Evolutionary conservation across 2,888 invertebrate species (phyloP).

Genomic region (Hydraecia micacea): DNA sequence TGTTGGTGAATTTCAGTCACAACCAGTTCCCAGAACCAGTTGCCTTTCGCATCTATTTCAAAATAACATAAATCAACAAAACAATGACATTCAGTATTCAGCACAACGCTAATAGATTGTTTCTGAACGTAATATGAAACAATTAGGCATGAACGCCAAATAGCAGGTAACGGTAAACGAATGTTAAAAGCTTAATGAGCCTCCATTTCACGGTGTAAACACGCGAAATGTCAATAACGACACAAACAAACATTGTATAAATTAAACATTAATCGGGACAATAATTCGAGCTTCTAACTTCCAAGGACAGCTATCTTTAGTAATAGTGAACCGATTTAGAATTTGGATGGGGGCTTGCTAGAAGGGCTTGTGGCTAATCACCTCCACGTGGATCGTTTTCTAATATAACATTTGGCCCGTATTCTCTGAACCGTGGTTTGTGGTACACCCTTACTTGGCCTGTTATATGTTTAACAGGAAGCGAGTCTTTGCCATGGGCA

Average conservation of each 20-base stretch:
- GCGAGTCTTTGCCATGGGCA: not conserved
- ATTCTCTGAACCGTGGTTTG: not conserved
- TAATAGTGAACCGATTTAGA: not conserved
- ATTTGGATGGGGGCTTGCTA: not conserved
- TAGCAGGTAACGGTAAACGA: conserved; percentile 26
- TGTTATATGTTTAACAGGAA: not conserved
- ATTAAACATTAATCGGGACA: conserved; percentile 21
- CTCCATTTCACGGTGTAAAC: conserved; percentile 39
- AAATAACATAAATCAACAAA: conserved; percentile 23
- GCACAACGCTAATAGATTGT: conserved; percentile 39
- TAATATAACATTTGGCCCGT: not conserved
- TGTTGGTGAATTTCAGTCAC: too few species aligned
- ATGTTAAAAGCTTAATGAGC: conserved; percentile 55
- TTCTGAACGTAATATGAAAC: conserved; percentile 46
- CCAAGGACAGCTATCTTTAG: not conserved
- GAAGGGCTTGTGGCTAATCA: not conserved
- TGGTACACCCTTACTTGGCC: too few species aligned
- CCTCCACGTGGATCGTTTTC: conserved; percentile 2
- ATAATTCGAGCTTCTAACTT: conserved; percentile 6
- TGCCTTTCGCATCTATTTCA: not conserved
- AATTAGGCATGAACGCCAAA: conserved; percentile 42
- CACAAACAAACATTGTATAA: conserved; percentile 19
- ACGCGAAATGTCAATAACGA: conserved; percentile 58
- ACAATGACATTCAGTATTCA: conserved; percentile 35
- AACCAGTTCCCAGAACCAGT: too few species aligned